Percentiles rank a stretch among this genome's conserved stretches.
These are phyloP conservation scores for Epinephelus coioides DNA, from an alignment of 2,797 vertebrate species.

Conservation along the genomic window DNA sequence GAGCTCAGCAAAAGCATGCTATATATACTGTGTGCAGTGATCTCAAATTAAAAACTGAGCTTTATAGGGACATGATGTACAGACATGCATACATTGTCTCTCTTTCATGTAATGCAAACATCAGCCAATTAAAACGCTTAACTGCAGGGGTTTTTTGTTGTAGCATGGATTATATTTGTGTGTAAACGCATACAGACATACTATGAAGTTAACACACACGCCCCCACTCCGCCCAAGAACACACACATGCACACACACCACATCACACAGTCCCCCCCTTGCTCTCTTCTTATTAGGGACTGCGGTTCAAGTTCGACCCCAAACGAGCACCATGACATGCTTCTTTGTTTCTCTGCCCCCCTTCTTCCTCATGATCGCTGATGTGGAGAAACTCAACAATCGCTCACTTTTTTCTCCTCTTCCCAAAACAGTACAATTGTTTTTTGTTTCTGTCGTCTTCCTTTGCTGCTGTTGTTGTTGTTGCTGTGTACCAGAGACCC, in stretches of 20 bases:
- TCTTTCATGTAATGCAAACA: slow-evolving; percentile 14
- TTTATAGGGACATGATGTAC: neutral
- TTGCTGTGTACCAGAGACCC: slow-evolving; percentile 37
- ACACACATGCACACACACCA: slow-evolving; percentile 52
- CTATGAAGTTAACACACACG: slow-evolving; percentile 31
- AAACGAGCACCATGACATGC: slow-evolving; percentile 54
- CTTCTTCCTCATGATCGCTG: slow-evolving; percentile 51
- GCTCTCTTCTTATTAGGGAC: slow-evolving; percentile 35
- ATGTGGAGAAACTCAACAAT: slow-evolving; percentile 56
- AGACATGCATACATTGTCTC: neutral
- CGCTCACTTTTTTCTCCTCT: slow-evolving; percentile 41
- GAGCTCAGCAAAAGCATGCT: slow-evolving; percentile 9
- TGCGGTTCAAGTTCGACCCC: slow-evolving; percentile 41
- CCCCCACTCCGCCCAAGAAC: slow-evolving; percentile 27
- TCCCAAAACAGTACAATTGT: slow-evolving; percentile 68
- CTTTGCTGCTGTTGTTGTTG: slow-evolving; percentile 52
- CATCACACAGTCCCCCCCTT: slow-evolving; percentile 57
- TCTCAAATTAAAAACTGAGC: slow-evolving; percentile 6
- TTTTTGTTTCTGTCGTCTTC: slow-evolving; percentile 62
- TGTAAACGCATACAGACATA: slow-evolving; percentile 30
- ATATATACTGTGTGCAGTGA: neutral
- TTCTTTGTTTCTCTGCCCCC: slow-evolving; percentile 63
- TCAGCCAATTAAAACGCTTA: slow-evolving; percentile 17
- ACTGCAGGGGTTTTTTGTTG: neutral
- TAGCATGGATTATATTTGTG: slow-evolving; percentile 21